Percentiles rank a stretch among this genome's conserved stretches.
Conservation (phyloP, 2,888 invertebrate species). For the Corythucha ciliata region DNA sequence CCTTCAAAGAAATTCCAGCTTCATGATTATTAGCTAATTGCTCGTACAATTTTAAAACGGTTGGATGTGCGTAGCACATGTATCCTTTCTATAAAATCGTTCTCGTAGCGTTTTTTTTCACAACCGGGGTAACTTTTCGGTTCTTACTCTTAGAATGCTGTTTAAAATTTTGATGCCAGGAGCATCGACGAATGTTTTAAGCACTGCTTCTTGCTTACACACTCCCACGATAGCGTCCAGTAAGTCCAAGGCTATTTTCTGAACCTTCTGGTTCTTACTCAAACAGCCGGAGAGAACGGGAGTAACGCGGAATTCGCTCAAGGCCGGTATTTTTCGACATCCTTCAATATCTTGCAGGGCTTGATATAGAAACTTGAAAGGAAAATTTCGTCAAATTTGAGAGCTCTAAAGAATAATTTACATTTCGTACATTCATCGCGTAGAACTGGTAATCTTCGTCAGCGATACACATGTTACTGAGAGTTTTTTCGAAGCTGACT, state of each 20-base stretch:
- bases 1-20: slow-evolving; percentile 9
- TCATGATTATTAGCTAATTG: slow-evolving; percentile 11
- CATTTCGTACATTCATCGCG: slow-evolving; percentile 13
- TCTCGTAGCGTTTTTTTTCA: background rate
- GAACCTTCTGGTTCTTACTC: slow-evolving; percentile 9
- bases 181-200: slow-evolving; percentile 15
- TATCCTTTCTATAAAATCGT: slow-evolving; percentile 13
- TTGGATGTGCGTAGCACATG: slow-evolving; percentile 18
- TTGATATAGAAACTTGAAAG: slow-evolving; percentile 6
- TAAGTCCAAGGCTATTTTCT: slow-evolving; percentile 12
- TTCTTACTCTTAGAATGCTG: slow-evolving; percentile 16
- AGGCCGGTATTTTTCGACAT: slow-evolving; percentile 10
- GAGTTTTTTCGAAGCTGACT: slow-evolving; percentile 10
- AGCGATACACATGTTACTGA: slow-evolving; percentile 16
- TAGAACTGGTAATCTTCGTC: slow-evolving; percentile 14
- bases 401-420: background rate
- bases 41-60: slow-evolving; percentile 15
- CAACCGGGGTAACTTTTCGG: background rate
- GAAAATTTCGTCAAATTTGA: background rate
- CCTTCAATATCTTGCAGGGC: slow-evolving; percentile 19
- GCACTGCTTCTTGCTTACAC: slow-evolving; percentile 18
- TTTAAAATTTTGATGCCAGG: slow-evolving; percentile 15
- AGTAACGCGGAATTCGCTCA: slow-evolving; percentile 16
- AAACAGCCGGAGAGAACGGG: slow-evolving; percentile 17
- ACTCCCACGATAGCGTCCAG: slow-evolving; percentile 16